These are phyloP conservation scores for Laupala kohalensis DNA, from an alignment of 1,140 invertebrate genomes.

Conservation along the genomic window DNA sequence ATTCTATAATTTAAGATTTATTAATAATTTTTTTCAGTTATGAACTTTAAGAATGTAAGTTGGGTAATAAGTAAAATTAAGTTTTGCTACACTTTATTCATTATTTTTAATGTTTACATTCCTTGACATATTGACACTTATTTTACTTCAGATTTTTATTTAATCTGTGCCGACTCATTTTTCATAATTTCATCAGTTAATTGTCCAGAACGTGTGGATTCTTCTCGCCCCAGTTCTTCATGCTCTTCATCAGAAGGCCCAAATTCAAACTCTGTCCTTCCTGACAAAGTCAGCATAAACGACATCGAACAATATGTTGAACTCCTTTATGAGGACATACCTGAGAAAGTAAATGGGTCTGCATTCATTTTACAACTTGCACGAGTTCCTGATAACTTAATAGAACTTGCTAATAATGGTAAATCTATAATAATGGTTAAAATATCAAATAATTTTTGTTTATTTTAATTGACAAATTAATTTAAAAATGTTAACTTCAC, in stretches of 20 bases:
- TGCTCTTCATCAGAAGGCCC: slow-evolving; percentile 14
- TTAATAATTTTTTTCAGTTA: too few species aligned
- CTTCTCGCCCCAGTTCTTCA: slow-evolving; percentile 9
- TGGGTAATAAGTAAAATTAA: too few species aligned
- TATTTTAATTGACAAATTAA: not conserved
- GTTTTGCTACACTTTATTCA: too few species aligned
- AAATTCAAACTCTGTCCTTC: slow-evolving; percentile 15
- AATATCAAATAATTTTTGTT: not conserved
- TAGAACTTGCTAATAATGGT: slow-evolving; percentile 87
- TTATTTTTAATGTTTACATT: too few species aligned
- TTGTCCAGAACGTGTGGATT: slow-evolving; percentile 3
- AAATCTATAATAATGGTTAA: slow-evolving; percentile 13
- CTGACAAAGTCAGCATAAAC: slow-evolving; percentile 52
- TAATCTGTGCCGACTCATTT: too few species aligned
- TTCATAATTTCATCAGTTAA: too few species aligned
- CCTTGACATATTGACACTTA: too few species aligned
- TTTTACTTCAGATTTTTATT: too few species aligned
- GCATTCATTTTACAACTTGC: slow-evolving; percentile 80
- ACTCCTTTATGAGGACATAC: slow-evolving; percentile 88
- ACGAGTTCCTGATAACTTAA: slow-evolving; percentile 84
- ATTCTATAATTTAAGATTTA: too few species aligned
- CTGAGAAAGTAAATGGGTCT: slow-evolving; percentile 88
- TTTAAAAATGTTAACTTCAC: not conserved
- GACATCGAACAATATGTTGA: slow-evolving; percentile 90
- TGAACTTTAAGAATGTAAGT: too few species aligned